Conservation (phyloP, 30 jellyfish, hydroid and myxozoan genomes). For the Nemopilema nomurai region DNA sequence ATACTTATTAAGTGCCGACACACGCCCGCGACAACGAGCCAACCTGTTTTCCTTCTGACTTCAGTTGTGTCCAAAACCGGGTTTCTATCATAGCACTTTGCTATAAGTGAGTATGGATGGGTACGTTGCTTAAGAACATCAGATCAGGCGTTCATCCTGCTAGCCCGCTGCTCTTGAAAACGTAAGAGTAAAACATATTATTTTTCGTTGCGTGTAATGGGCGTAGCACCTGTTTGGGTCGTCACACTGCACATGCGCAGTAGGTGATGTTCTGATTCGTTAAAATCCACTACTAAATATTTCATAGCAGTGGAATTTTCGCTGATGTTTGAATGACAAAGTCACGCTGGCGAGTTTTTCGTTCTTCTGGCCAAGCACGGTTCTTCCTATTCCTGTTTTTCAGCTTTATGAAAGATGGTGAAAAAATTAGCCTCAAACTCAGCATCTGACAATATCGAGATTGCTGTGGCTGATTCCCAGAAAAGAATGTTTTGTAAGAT, state of each 20-base stretch:
- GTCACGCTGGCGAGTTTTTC: not conserved
- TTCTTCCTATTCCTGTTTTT: not conserved
- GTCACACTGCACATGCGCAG: conserved; percentile 37
- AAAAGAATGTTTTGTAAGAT: too few relatives aligned
- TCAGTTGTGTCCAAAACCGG: not conserved
- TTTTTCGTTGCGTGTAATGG: conserved; percentile 6
- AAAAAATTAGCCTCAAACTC: not conserved
- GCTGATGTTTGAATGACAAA: not conserved
- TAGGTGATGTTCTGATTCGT: not conserved
- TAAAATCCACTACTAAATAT: not conserved
- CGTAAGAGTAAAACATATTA: conserved; percentile 26
- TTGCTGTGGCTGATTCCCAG: too few relatives aligned
- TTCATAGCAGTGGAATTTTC: not conserved
- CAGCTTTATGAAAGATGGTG: not conserved
- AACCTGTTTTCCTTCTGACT: not conserved
- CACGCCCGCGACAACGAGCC: conserved; percentile 9
- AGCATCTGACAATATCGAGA: too few relatives aligned
- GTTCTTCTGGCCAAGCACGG: not conserved
- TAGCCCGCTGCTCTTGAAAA: conserved; percentile 41
- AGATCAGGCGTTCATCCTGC: conserved; percentile 22
- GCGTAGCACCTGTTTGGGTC: conserved; percentile 44
- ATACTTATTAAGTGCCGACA: conserved; percentile 36
- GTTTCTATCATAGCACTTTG: conserved; percentile 9
- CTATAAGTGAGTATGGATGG: conserved; percentile 16
- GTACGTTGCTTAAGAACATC: conserved; percentile 14